phyloP scores from a whole-genome alignment of 2,888 invertebrate genomes.

The Zele albiditarsus region DNA sequence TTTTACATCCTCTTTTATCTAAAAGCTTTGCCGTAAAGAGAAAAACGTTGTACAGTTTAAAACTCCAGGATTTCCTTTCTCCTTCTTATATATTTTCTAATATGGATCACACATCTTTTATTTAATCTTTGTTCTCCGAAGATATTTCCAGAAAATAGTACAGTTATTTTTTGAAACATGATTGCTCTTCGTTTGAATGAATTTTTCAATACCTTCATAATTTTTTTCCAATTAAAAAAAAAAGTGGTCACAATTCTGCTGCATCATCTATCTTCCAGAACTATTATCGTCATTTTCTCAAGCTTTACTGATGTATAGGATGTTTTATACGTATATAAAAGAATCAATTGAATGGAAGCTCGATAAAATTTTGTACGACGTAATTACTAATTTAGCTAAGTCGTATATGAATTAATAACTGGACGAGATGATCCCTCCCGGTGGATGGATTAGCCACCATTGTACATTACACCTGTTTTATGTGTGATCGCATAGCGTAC shows the following conservation, averaged over 20 bases:
- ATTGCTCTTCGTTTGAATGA: not conserved
- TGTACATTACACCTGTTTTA: not conserved
- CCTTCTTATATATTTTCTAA: not conserved
- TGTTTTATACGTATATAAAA: not conserved
- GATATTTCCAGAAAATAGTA: not conserved
- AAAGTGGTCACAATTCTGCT: too few relatives aligned
- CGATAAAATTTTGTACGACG: not conserved
- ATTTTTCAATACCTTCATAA: not conserved
- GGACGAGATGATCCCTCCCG: not conserved
- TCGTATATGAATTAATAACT: not conserved
- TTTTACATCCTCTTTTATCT: conserved; percentile 29
- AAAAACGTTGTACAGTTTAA: not conserved
- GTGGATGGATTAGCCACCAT: not conserved
- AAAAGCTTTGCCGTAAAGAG: conserved; percentile 9
- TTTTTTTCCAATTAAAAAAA: too few relatives aligned
- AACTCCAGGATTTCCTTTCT: not conserved
- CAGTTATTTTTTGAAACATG: not conserved
- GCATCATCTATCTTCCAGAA: too few relatives aligned
- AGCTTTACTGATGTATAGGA: too few relatives aligned
- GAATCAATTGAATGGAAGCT: not conserved
- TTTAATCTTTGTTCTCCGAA: not conserved
- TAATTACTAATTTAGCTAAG: not conserved
- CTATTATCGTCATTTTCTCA: too few relatives aligned
- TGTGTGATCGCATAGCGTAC: not conserved
- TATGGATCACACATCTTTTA: not conserved